Evolutionary conservation across 1,140 invertebrate genomes (phyloP).

Genomic region (Ladona fulva): DNA sequence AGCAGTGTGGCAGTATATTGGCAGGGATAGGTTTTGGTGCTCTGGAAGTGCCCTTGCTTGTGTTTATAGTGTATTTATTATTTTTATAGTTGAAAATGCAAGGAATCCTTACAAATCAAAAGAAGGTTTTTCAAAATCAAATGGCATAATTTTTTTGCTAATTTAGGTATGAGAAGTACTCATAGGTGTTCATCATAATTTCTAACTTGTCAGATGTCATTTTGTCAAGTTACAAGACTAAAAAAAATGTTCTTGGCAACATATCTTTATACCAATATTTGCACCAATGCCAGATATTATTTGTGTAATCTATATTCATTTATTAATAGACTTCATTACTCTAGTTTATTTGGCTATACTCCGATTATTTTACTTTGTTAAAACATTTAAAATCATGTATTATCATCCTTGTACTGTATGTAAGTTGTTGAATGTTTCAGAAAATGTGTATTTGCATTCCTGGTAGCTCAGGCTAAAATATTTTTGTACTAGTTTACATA

Average conservation of each 20-base stretch:
- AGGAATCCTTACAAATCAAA: background rate
- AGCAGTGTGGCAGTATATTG: background rate
- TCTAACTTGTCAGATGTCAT: background rate
- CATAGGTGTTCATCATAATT: background rate
- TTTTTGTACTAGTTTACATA: constrained; percentile 8
- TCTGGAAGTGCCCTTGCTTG: constrained; percentile 14
- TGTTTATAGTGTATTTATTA: constrained; percentile 11
- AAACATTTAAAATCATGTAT: background rate
- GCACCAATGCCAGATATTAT: background rate
- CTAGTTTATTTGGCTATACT: background rate
- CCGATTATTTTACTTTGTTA: background rate
- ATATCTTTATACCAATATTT: background rate
- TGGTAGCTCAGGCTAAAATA: constrained; percentile 7
- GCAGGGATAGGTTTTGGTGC: background rate
- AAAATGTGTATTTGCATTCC: background rate
- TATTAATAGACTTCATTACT: background rate
- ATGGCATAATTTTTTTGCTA: background rate
- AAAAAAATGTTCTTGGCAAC: background rate
- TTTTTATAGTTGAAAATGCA: constrained; percentile 3
- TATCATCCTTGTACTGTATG: background rate
- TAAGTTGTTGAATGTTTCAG: background rate
- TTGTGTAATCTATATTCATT: background rate
- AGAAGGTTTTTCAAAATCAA: background rate
- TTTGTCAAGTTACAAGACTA: background rate
- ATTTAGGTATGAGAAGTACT: background rate